Conservation (phyloP, 2,888 invertebrate genomes). For the Tenthredo livida region DNA sequence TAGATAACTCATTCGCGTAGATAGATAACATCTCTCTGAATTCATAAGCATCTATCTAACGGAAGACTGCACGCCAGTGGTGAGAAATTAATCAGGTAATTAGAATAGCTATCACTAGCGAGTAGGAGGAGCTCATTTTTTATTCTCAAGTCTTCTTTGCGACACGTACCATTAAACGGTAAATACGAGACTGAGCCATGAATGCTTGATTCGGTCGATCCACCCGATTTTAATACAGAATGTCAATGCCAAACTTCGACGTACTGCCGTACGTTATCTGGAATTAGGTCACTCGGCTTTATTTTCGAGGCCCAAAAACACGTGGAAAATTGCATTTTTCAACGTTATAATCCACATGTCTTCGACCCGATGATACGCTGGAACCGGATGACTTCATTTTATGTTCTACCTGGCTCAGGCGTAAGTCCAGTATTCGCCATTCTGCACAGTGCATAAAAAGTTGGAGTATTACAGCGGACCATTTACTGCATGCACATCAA, state of each 20-base stretch:
- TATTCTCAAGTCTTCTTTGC: background rate
- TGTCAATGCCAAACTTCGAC: background rate
- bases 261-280: background rate
- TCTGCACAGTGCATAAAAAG: background rate
- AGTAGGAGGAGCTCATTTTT: background rate
- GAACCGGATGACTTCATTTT: background rate
- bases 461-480: slow-evolving; percentile 7
- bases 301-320: background rate
- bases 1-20: background rate
- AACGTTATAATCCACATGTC: background rate
- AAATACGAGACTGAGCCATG: slow-evolving; percentile 31
- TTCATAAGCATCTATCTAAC: slow-evolving; percentile 2
- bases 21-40: background rate
- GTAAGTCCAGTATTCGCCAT: background rate
- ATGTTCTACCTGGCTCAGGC: background rate
- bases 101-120: slow-evolving; percentile 32
- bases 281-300: background rate
- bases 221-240: slow-evolving; percentile 32
- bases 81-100: slow-evolving; percentile 31
- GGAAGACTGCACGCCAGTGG: slow-evolving; percentile 18
- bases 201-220: slow-evolving; percentile 19
- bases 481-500: slow-evolving; percentile 9
- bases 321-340: background rate
- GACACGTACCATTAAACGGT: slow-evolving; percentile 36
- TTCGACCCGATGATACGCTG: background rate